A percentile compares a stretch with the other conserved stretches of the same genome.
Conservation (phyloP, 2,797 vertebrate species). For the Clarias fuscus region DNA sequence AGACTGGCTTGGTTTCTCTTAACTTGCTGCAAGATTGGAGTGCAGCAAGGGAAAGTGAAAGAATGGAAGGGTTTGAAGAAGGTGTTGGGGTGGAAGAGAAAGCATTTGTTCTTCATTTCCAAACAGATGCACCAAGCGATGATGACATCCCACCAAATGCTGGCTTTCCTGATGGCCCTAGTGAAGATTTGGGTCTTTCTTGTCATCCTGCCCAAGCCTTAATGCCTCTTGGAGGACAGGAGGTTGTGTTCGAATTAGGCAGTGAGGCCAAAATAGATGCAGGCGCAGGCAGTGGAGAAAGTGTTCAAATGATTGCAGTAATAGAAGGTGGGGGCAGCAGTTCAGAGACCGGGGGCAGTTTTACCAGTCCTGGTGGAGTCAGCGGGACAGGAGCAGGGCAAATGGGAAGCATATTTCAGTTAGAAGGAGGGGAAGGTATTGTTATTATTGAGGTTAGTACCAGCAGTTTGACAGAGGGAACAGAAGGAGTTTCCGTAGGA, state of each 20-base stretch:
- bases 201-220: constrained; percentile 68
- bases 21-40: constrained; percentile 74
- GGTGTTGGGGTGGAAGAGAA: constrained; percentile 62
- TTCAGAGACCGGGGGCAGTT: constrained; percentile 60
- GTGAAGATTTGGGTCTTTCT: constrained; percentile 69
- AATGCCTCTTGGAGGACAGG: constrained; percentile 73
- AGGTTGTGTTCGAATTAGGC: constrained; percentile 77
- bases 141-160: constrained; percentile 52
- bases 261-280: constrained; percentile 71
- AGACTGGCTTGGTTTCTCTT: constrained; percentile 72
- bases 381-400: constrained; percentile 57
- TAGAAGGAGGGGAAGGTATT: constrained; percentile 77
- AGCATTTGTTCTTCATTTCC: constrained; percentile 79
- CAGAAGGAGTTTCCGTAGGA: constrained; percentile 62
- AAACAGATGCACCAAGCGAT: constrained; percentile 65
- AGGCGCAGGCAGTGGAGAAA: constrained; percentile 63
- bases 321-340: constrained; percentile 70
- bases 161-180: constrained; percentile 62
- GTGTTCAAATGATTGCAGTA: constrained; percentile 80
- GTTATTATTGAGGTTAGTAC: constrained; percentile 83
- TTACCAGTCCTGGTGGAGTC: constrained; percentile 50
- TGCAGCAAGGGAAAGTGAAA: constrained; percentile 63
- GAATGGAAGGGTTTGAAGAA: constrained; percentile 55
- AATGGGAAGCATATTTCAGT: constrained; percentile 76
- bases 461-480: constrained; percentile 72